A percentile compares a stretch with the other conserved stretches of the same genome.
phyloP scores from a whole-genome alignment of 2,113 vertebrate genomes.

The Cichladusa arquata region DNA sequence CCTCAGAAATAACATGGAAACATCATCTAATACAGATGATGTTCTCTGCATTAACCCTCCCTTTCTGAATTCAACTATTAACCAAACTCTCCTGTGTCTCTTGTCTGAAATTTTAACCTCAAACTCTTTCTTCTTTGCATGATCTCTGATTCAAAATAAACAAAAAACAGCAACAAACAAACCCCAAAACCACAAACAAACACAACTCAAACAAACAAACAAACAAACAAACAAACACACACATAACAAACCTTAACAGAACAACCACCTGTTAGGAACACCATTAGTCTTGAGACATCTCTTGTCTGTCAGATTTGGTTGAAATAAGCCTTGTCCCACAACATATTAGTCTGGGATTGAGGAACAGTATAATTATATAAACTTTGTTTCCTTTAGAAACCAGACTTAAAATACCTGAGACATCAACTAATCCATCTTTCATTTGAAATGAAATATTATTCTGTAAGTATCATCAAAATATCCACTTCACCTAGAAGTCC shows the following conservation, averaged over 20 bases:
- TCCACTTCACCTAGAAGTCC: background rate
- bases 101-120: background rate
- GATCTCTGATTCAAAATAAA: background rate
- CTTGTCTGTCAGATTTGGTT: background rate
- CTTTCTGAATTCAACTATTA: background rate
- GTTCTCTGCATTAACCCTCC: background rate
- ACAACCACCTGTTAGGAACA: background rate
- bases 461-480: background rate
- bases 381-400: background rate
- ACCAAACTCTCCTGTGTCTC: background rate
- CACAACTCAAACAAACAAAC: background rate
- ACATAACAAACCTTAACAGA: background rate
- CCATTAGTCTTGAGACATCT: background rate
- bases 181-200: background rate
- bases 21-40: background rate
- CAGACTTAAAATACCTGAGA: background rate
- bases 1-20: background rate
- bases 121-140: background rate
- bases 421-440: background rate
- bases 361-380: background rate
- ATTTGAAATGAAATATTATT: background rate
- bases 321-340: background rate
- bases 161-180: background rate
- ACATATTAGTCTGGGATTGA: background rate
- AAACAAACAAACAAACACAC: background rate